Conservation (phyloP, 2,113 vertebrate genomes). For the Tympanuchus pallidicinctus region DNA sequence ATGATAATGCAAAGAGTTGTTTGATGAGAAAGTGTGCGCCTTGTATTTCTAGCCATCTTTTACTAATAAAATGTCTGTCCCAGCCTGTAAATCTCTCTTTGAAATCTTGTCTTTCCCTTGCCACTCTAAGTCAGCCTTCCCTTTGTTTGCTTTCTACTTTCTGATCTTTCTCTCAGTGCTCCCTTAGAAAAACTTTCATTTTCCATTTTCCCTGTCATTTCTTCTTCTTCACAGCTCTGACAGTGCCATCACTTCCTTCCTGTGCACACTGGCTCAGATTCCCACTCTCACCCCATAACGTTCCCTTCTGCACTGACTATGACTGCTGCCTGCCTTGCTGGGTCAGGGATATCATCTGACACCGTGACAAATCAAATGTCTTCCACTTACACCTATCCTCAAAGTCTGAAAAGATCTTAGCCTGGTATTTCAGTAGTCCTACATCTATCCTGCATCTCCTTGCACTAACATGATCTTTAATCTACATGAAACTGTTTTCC, state of each 20-base stretch:
- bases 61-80: neutral
- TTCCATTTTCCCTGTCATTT: neutral
- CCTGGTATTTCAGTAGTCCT: neutral
- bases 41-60: conserved; percentile 17
- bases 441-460: neutral
- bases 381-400: neutral
- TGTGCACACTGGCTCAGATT: rapidly evolving
- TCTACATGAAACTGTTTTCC: neutral
- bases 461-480: neutral
- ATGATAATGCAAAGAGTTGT: conserved; percentile 23
- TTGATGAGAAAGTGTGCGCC: neutral
- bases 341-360: rapidly evolving
- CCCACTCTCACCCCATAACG: rapidly evolving
- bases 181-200: neutral
- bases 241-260: neutral
- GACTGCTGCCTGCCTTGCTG: neutral
- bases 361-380: neutral
- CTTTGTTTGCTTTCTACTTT: neutral
- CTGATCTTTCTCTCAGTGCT: neutral
- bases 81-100: neutral
- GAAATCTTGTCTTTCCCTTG: conserved; percentile 12
- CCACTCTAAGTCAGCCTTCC: neutral
- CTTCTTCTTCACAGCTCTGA: neutral
- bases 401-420: neutral
- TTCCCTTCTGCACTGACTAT: neutral